Conservation (phyloP, 2,797 vertebrate species). For the Acridotheres tristis region DNA sequence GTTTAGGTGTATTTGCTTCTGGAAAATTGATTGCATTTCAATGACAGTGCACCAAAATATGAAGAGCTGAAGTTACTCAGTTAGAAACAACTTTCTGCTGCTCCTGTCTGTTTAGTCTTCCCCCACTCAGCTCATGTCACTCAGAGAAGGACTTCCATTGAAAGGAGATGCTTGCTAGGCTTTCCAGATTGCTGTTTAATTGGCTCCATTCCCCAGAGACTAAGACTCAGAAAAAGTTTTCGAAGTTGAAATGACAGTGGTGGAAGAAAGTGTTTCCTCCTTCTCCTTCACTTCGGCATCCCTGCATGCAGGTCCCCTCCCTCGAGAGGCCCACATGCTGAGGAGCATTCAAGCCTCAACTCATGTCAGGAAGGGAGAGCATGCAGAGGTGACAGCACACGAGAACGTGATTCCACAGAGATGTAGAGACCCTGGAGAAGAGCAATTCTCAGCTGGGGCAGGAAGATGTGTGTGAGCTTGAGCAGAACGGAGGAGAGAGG, state of each 20-base stretch:
- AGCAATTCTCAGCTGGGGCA: not conserved
- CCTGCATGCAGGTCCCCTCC: fast-evolving
- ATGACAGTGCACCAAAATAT: not conserved
- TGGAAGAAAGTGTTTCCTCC: not conserved
- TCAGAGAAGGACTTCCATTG: not conserved
- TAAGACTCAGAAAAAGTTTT: not conserved
- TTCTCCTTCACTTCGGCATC: not conserved
- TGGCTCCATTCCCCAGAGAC: slow-evolving; percentile 7
- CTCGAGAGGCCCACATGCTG: not conserved
- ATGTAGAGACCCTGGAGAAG: not conserved
- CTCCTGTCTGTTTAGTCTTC: slow-evolving; percentile 2
- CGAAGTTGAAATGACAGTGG: not conserved
- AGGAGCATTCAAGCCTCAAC: not conserved
- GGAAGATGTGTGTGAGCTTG: not conserved
- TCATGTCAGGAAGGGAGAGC: not conserved
- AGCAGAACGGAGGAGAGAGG: not conserved
- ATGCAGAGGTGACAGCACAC: not conserved
- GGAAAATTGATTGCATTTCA: not conserved
- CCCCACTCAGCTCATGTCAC: not conserved
- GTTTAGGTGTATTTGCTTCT: not conserved
- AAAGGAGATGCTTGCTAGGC: not conserved
- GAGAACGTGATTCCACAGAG: not conserved
- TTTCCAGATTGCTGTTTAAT: slow-evolving; percentile 22
- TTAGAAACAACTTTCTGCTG: not conserved
- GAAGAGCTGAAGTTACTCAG: not conserved